Conservation (phyloP, 2,888 invertebrate genomes). For the Leptopterna dolabrata region DNA sequence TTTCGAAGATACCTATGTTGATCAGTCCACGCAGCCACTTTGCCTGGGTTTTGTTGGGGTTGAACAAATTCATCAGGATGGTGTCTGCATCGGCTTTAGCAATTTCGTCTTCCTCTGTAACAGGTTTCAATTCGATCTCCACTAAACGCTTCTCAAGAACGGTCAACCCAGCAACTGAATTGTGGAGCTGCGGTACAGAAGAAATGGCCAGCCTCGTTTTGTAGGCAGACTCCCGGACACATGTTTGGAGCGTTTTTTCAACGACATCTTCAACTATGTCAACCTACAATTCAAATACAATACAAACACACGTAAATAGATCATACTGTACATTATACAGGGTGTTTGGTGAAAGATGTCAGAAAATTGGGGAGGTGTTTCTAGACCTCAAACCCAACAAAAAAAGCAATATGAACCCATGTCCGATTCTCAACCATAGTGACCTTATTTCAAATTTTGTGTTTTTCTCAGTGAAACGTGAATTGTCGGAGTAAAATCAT, state of each 20-base stretch:
- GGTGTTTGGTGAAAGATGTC: too few relatives aligned
- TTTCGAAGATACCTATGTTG: constrained; percentile 56
- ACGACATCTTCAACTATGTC: constrained; percentile 48
- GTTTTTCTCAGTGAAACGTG: too few relatives aligned
- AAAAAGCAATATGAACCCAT: too few relatives aligned
- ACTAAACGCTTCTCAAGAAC: constrained; percentile 42
- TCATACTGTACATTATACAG: too few relatives aligned
- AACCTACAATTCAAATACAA: too few relatives aligned
- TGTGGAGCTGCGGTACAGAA: constrained; percentile 28
- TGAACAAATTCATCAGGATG: constrained; percentile 58
- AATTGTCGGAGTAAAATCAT: too few relatives aligned
- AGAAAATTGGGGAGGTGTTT: too few relatives aligned
- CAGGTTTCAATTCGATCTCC: constrained; percentile 57
- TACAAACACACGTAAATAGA: too few relatives aligned
- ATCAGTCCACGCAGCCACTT: constrained; percentile 59
- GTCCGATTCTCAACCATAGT: too few relatives aligned
- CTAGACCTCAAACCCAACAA: too few relatives aligned
- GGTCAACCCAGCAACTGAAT: constrained; percentile 44
- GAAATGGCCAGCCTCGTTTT: constrained; percentile 49
- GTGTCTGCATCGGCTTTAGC: constrained; percentile 57
- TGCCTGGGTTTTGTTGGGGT: constrained; percentile 57
- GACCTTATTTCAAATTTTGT: too few relatives aligned
- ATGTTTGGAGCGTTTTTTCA: constrained; percentile 56
- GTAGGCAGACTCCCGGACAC: constrained; percentile 57
- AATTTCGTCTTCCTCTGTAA: constrained; percentile 60